Evolutionary conservation across 2,113 vertebrate species (phyloP).

Genomic region (Hemicordylus capensis): DNA sequence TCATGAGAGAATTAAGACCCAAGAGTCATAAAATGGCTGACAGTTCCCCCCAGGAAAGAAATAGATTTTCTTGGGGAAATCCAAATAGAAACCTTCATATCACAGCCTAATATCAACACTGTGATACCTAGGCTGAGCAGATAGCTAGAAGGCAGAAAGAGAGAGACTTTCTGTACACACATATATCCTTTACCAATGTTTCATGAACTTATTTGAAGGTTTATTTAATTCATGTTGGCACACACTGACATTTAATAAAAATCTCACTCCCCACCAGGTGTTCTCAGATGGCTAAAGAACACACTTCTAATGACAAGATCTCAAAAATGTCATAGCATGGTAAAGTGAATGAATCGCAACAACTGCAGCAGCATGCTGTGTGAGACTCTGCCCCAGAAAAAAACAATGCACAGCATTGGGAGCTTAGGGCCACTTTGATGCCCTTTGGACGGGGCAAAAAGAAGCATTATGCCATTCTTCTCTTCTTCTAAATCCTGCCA

Average conservation of each 20-base stretch:
- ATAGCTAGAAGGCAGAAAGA: slow-evolving; percentile 61
- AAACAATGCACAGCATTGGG: neutral
- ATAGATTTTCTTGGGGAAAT: slow-evolving; percentile 66
- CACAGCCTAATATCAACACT: slow-evolving; percentile 72
- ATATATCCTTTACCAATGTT: slow-evolving; percentile 59
- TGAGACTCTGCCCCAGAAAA: neutral
- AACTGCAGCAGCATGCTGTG: neutral
- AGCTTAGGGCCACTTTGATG: no score
- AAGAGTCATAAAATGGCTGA: slow-evolving; percentile 57
- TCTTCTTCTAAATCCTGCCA: no score
- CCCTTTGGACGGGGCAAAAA: no score
- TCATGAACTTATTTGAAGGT: slow-evolving; percentile 66
- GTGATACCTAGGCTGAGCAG: slow-evolving; percentile 58
- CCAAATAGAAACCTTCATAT: slow-evolving; percentile 68
- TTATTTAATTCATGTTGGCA: slow-evolving; percentile 77
- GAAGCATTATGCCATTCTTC: no score
- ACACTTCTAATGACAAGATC: slow-evolving; percentile 23
- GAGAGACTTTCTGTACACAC: slow-evolving; percentile 56
- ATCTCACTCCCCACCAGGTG: slow-evolving; percentile 72
- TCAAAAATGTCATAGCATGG: slow-evolving; percentile 51
- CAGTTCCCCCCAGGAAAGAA: slow-evolving; percentile 51
- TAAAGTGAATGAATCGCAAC: slow-evolving; percentile 31
- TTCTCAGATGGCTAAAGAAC: slow-evolving; percentile 59
- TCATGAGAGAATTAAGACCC: slow-evolving; percentile 56
- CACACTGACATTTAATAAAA: slow-evolving; percentile 77